Base-by-base conservation (phyloP, 2,888 invertebrate species). In the Callyntrura guangdongensis region DNA sequence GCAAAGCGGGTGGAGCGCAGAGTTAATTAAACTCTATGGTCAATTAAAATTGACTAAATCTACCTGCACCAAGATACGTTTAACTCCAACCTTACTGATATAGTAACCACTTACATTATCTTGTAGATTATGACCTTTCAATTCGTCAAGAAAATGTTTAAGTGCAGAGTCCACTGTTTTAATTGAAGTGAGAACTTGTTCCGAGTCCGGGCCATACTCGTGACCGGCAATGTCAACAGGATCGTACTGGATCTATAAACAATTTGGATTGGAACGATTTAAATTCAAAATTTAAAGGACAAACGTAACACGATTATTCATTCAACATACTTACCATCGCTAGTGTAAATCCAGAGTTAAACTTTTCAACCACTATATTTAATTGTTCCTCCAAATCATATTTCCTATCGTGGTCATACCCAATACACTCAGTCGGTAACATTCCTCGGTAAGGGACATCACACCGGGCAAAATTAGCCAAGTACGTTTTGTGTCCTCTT, bases 211-310 rank as follows among this genome's bases (percentile, higher is more conserved):
- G 9, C 95, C 95, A 59, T 90, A 93, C n/a, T 91, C 84, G 90
- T 95, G 95, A 1, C 95, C 95, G 82, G 94, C 91, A 86, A 93
- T 93, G 89, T 94, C 94, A 53, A 94, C 77, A 56, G 94, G 94
- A 59, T 94, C 94, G 11, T 92, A 93, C 90, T 94, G 94, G 56
- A 94, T 92, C 94, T 94, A 47, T 11, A 85, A 64, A 85, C 45
- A 56, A 72, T 5, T n/a, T n/a, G n/a, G 2, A 67, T 94, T 94
- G 53, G 36, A 36, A 36, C 36, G 2, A 2, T 36, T 36, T 36
- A 36, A 36, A 36, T 36, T n/a, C n/a, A n/a, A n/a, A n/a, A n/a
- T n/a, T n/a, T n/a, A n/a, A n/a, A n/a, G n/a, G n/a, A n/a, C n/a
- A n/a, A n/a, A n/a, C n/a, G n/a, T n/a, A n/a, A n/a, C n/a, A 36